Evolutionary conservation across 1,140 invertebrate species (phyloP).

Genomic region (Psilanteris sp.): DNA sequence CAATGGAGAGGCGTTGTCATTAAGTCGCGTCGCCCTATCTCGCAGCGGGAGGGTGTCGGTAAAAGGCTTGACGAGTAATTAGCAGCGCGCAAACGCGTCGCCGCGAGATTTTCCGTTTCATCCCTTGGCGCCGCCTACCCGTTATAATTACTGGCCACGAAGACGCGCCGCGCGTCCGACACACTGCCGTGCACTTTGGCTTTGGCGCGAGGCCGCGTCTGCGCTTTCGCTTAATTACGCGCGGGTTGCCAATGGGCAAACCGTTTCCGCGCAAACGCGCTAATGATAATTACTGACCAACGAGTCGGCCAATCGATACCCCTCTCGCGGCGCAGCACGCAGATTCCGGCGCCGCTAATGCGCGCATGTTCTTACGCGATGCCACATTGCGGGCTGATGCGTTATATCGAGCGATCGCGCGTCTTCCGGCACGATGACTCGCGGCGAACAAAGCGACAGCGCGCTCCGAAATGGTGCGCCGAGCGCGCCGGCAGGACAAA

Average conservation of each 20-base stretch:
- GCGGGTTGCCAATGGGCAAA: conserved; percentile 72
- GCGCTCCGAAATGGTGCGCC: too few species aligned
- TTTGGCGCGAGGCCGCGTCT: conserved; percentile 68
- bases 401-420: too few species aligned
- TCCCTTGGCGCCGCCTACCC: conserved; percentile 64
- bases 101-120: conserved; percentile 36
- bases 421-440: too few species aligned
- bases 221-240: conserved; percentile 70
- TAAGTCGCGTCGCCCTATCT: conserved; percentile 49
- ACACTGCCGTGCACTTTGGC: conserved; percentile 49
- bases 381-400: too few species aligned
- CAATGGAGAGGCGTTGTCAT: conserved; percentile 60
- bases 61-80: conserved; percentile 75
- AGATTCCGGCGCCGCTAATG: too few species aligned
- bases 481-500: too few species aligned
- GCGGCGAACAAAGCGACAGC: too few species aligned
- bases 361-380: too few species aligned
- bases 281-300: conserved; percentile 76
- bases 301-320: conserved; percentile 49
- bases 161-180: conserved; percentile 48
- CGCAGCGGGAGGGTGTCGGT: conserved; percentile 41
- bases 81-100: conserved; percentile 68
- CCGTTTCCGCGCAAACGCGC: conserved; percentile 71
- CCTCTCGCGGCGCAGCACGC: background rate
- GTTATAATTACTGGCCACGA: conserved; percentile 71